Conservation (phyloP, 2,888 invertebrate genomes). For the Nyleta sp. region DNA sequence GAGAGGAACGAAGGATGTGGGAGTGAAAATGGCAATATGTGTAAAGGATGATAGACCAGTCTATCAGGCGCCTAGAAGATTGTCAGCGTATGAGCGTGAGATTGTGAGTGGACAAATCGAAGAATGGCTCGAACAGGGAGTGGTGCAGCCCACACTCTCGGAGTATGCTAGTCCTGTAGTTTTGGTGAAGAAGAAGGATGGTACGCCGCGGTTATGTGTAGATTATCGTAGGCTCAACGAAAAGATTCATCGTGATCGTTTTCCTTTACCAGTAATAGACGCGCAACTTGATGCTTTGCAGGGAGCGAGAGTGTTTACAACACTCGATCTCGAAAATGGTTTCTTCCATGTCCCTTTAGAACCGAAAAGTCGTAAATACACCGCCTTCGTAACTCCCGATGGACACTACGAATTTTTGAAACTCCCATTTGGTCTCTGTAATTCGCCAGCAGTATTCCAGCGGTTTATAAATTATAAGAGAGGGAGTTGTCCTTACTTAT, state of each 20-base stretch:
- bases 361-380: conserved; percentile 63
- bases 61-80: conserved; percentile 67
- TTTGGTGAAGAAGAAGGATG: not conserved
- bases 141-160: conserved; percentile 72
- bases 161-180: conserved; percentile 74
- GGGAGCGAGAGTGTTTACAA: conserved; percentile 2
- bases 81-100: conserved; percentile 68
- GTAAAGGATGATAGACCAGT: conserved; percentile 72
- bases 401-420: conserved; percentile 20
- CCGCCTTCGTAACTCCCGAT: conserved; percentile 66
- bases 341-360: conserved; percentile 44
- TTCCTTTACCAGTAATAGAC: conserved; percentile 69
- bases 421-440: conserved; percentile 21
- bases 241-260: conserved; percentile 71
- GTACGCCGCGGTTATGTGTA: not conserved
- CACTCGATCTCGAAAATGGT: conserved; percentile 57
- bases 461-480: conserved; percentile 54
- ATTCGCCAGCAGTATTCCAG: conserved; percentile 61
- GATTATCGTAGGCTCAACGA: conserved; percentile 47
- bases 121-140: conserved; percentile 72
- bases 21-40: conserved; percentile 70
- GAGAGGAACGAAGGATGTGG: conserved; percentile 55
- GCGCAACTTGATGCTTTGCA: not conserved
- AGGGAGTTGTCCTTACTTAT: conserved; percentile 40
- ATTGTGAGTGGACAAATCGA: conserved; percentile 72